phyloP scores from a whole-genome alignment of 2,797 vertebrate genomes.

The Ibycter americanus region DNA sequence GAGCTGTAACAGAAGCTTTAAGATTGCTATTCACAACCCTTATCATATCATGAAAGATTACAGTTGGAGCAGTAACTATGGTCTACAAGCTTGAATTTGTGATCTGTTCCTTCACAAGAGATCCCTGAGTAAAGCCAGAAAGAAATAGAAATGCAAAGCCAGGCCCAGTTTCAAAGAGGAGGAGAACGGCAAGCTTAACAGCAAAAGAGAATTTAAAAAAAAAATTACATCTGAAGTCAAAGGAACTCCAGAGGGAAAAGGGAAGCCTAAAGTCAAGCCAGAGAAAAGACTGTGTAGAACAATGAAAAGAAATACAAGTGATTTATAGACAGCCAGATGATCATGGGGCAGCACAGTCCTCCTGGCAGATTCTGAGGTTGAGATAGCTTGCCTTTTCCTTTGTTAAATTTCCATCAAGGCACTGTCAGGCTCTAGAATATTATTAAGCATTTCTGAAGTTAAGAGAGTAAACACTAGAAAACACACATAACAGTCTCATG shows the following conservation, averaged over 20 bases:
- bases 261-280: neutral
- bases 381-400: neutral
- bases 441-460: neutral
- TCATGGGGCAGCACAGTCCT: neutral
- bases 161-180: neutral
- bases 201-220: neutral
- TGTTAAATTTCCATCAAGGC: neutral
- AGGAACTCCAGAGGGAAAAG: neutral
- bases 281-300: neutral
- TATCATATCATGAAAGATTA: neutral
- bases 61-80: neutral
- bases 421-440: neutral
- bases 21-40: neutral
- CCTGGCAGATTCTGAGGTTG: neutral
- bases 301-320: neutral
- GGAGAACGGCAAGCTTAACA: neutral
- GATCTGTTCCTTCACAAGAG: neutral
- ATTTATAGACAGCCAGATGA: neutral
- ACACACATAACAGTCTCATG: neutral
- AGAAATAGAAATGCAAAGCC: neutral
- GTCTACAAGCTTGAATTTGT: neutral
- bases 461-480: neutral
- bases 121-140: neutral
- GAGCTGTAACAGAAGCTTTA: neutral
- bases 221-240: neutral